These are phyloP conservation scores for Phalacrocorax aristotelis DNA, from an alignment of 2,113 vertebrate genomes.

Conservation along the genomic window DNA sequence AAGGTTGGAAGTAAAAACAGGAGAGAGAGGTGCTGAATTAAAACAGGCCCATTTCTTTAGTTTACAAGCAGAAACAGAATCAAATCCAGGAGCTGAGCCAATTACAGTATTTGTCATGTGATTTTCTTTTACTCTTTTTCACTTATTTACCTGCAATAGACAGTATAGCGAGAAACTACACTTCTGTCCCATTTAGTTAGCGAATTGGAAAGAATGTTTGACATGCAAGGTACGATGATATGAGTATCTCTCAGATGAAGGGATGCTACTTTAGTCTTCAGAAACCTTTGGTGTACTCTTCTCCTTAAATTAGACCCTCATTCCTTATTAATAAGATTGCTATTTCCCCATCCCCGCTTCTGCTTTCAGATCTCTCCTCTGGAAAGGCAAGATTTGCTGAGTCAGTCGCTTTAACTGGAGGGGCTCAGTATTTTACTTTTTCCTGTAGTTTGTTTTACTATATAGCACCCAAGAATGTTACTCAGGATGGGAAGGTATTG, in stretches of 20 bases:
- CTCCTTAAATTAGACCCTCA: conserved; percentile 13
- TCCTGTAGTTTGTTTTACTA: not conserved
- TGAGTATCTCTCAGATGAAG: not conserved
- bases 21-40: not conserved
- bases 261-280: not conserved
- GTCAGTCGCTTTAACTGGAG: not conserved
- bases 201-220: not conserved
- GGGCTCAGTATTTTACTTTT: not conserved
- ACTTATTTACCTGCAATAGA: not conserved
- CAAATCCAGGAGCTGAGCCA: not conserved
- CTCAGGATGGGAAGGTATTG: not conserved
- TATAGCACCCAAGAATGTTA: not conserved
- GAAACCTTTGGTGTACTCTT: not conserved
- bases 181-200: not conserved
- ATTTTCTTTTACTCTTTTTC: not conserved
- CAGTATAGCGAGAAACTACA: not conserved
- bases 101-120: not conserved
- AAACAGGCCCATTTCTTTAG: not conserved
- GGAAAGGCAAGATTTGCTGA: not conserved
- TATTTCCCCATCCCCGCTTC: not conserved
- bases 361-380: not conserved
- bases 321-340: conserved; percentile 36
- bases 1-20: not conserved
- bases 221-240: fast-evolving
- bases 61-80: not conserved